Evolutionary conservation across 2,797 vertebrate genomes (phyloP), one percentile per base, ranked within the genome.

Genomic region (Syncerus caffer): DNA sequence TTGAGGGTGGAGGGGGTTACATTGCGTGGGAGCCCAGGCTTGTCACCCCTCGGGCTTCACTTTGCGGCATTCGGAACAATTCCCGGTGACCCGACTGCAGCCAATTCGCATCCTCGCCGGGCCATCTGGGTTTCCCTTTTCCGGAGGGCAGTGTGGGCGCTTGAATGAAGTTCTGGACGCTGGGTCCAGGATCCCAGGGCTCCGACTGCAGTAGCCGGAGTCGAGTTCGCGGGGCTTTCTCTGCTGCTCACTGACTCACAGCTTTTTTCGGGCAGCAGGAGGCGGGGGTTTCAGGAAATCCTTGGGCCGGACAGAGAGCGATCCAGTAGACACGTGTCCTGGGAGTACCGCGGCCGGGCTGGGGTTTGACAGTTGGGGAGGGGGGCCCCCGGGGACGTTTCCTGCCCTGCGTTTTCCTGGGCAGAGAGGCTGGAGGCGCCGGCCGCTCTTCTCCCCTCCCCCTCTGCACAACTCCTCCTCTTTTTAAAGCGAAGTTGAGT

Each of bases 301-400:
- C 74, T 78, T 4, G 95, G 94, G 93, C 84, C 50, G 80, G 74
- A 31, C 91, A 0, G 71, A 74, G 93, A 89, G 94, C 74, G 31
- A 82, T 87, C 96, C 97, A 79, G 97, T n/a, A 91, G 96, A 96
- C 97, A 97, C 96, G 97, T 97, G 96, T 98, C 97, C 82, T 29
- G 89, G 92, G 95, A 93, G 96, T 76, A 94, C 80, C 80, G 80
- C 58, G n/a, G 92, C 96, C 27, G 6, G 96, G 83, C 92, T 25
- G 62, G 84, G 96, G 93, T 97, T 97, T 98, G 97, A 98, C 97
- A 98, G 97, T 82, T 98, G 90, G 85, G 95, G 89, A 85, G 96
- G 95, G 95, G 50, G 91, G 42, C 21, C n/a, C n/a, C 85, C 8
- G 85, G 84, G 92, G 91, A 93, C 62, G 51, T 62, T 97, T 97